Conservation (phyloP, 2,888 invertebrate genomes). For the Drosophila suboccidentalis region DNA sequence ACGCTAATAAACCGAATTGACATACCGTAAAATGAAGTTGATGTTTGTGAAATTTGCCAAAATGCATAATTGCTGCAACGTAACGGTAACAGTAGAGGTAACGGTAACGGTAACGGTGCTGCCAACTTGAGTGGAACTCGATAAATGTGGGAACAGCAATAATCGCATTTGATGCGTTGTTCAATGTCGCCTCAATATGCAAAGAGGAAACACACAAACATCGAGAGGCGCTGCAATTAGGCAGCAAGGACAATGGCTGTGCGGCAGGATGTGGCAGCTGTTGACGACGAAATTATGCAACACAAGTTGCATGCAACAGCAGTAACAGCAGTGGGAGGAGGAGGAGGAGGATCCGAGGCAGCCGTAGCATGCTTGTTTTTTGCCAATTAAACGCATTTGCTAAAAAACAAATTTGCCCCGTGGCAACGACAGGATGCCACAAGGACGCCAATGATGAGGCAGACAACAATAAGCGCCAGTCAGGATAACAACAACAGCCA, state of each 20-base stretch:
- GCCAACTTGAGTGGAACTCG: slow-evolving; percentile 32
- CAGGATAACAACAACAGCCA: slow-evolving; percentile 33
- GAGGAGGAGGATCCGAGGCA: background rate
- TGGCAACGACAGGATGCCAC: slow-evolving; percentile 10
- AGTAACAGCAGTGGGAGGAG: background rate
- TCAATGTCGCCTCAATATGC: slow-evolving; percentile 11
- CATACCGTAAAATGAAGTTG: slow-evolving; percentile 19
- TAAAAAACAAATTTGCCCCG: slow-evolving; percentile 51
- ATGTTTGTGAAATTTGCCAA: slow-evolving; percentile 4
- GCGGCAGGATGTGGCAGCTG: slow-evolving; percentile 1
- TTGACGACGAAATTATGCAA: slow-evolving; percentile 64
- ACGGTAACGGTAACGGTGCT: background rate
- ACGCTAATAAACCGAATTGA: slow-evolving; percentile 24
- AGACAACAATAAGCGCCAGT: slow-evolving; percentile 33
- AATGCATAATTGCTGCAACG: background rate
- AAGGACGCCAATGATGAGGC: slow-evolving; percentile 52
- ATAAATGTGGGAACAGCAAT: slow-evolving; percentile 38
- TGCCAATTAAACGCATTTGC: slow-evolving; percentile 80
- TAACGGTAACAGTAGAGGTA: background rate
- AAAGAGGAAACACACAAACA: background rate
- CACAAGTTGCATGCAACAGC: slow-evolving; percentile 35
- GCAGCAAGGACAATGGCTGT: slow-evolving; percentile 26
- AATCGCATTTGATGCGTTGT: slow-evolving; percentile 36
- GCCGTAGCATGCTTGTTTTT: slow-evolving; percentile 41
- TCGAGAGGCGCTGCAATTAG: slow-evolving; percentile 66